These are phyloP conservation scores for Fopius arisanus DNA, from an alignment of 1,140 invertebrate species.

Conservation along the genomic window DNA sequence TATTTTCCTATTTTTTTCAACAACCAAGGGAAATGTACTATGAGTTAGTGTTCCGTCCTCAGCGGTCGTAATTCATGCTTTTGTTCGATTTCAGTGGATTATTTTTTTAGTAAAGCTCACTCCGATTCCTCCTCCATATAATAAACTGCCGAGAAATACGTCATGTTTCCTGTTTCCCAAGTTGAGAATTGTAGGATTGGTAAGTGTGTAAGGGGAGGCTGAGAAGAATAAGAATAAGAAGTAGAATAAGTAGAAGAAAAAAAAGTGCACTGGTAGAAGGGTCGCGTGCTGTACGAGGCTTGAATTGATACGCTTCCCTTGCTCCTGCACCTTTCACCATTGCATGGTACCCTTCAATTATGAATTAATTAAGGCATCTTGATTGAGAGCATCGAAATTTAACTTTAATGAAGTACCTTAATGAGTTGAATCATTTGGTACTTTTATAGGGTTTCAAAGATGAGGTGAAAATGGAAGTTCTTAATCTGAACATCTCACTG, in stretches of 20 bases:
- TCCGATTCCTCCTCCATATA: constrained; percentile 47
- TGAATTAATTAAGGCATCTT: constrained; percentile 18
- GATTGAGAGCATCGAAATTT: not conserved
- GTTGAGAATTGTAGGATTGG: constrained; percentile 22
- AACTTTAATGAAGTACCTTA: constrained; percentile 4
- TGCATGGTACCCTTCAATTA: not conserved
- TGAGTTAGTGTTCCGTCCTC: constrained; percentile 54
- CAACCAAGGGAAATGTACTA: constrained; percentile 51
- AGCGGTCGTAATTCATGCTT: constrained; percentile 61
- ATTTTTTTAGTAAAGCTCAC: constrained; percentile 63
- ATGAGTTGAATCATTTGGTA: not conserved
- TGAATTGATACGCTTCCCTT: not conserved
- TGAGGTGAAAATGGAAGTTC: not conserved
- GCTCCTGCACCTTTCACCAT: constrained; percentile 2
- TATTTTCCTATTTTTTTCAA: constrained; percentile 5
- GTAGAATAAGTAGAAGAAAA: constrained; percentile 1
- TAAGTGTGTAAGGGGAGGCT: not conserved
- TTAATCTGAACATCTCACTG: constrained; percentile 1
- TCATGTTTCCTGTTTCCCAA: constrained; percentile 52
- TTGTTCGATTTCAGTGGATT: constrained; percentile 65
- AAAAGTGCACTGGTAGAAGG: not conserved
- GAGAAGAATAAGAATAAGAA: not conserved
- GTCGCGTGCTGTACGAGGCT: not conserved
- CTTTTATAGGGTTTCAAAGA: not conserved
- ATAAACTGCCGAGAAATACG: constrained; percentile 56